Percentiles rank a stretch among this genome's conserved stretches.
phyloP scores from a whole-genome alignment of 2,888 invertebrate genomes.

The Oscheius sp. region DNA sequence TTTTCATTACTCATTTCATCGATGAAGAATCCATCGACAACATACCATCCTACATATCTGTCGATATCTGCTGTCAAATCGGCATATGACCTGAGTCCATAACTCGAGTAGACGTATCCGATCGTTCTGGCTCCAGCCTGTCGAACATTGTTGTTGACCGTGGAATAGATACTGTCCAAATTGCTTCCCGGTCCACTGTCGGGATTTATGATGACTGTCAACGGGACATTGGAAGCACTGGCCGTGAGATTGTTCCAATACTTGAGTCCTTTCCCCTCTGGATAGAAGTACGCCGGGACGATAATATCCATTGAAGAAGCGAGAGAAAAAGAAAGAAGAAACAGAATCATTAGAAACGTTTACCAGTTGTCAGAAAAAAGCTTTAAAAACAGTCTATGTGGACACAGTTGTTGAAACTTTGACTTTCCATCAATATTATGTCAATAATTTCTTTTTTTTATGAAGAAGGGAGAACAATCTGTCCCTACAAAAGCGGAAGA shows the following conservation, averaged over 20 bases:
- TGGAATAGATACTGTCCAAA: neutral
- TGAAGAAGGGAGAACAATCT: slow-evolving; percentile 3
- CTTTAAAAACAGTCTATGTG: too few relatives aligned
- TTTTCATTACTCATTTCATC: slow-evolving; percentile 8
- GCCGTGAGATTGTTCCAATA: slow-evolving; percentile 1
- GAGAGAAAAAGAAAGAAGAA: neutral
- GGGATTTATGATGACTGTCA: slow-evolving; percentile 2
- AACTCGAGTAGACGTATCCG: slow-evolving; percentile 1
- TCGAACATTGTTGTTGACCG: neutral
- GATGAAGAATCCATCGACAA: slow-evolving; percentile 15
- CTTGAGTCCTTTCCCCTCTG: neutral
- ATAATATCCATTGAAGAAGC: slow-evolving; percentile 9
- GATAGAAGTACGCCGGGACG: slow-evolving; percentile 19
- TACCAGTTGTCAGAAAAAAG: too few relatives aligned
- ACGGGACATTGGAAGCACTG: neutral
- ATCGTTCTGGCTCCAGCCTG: neutral
- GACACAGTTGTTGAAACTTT: too few relatives aligned
- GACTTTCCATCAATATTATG: too few relatives aligned
- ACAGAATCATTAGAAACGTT: slow-evolving; percentile 1
- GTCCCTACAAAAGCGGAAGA: neutral
- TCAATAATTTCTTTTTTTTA: neutral
- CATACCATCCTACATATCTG: neutral
- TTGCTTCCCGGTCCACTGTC: slow-evolving; percentile 2
- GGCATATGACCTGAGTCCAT: neutral
- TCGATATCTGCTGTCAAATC: neutral